Conservation (phyloP, 2,113 vertebrate species). For the Dasyprocta punctata region DNA sequence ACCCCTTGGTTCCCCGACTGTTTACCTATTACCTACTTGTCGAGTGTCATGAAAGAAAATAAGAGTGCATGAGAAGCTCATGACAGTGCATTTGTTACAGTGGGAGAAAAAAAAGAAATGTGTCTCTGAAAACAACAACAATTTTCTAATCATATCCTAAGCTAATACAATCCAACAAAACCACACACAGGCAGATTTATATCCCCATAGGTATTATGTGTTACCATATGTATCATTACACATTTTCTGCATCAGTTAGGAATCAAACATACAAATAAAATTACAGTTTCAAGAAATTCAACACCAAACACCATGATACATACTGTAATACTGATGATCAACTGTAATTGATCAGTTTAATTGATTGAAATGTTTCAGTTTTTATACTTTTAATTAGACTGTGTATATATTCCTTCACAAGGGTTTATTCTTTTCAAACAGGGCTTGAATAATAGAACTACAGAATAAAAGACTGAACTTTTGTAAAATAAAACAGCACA, state of each 20-base stretch:
- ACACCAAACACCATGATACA: too few species aligned
- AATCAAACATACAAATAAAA: background rate
- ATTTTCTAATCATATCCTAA: background rate
- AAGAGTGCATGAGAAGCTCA: background rate
- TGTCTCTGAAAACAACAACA: too few species aligned
- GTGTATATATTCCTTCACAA: background rate
- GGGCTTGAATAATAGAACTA: background rate
- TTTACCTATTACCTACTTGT: background rate
- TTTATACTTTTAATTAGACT: background rate
- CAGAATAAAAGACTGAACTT: background rate
- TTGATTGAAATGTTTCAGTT: background rate
- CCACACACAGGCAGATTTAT: background rate
- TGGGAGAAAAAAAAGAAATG: background rate
- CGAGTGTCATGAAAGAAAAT: background rate
- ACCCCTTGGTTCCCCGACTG: rapidly evolving
- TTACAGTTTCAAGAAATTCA: background rate
- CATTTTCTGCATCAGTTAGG: background rate
- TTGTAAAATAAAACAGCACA: background rate
- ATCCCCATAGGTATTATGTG: background rate
- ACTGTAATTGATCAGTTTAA: too few species aligned
- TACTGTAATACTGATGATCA: background rate
- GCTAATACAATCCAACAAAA: background rate
- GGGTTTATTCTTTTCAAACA: background rate
- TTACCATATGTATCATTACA: background rate
- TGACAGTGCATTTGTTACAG: background rate